phyloP scores from a whole-genome alignment of 2,888 invertebrate species.

The Julus scandinavius region DNA sequence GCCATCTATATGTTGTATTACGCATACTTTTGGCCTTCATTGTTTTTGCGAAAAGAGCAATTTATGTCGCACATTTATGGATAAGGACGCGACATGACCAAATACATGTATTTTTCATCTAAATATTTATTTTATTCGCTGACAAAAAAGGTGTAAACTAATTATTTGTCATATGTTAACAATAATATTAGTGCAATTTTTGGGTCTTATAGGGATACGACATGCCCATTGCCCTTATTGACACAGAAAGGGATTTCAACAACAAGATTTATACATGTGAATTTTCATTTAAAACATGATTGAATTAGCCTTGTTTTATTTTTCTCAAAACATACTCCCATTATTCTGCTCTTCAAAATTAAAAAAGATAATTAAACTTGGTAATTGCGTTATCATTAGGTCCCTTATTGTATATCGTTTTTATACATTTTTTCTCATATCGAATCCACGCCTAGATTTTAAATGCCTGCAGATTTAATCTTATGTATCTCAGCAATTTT shows the following conservation, averaged over 20 bases:
- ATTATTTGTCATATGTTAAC: not conserved
- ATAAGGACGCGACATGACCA: not conserved
- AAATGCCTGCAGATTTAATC: slow-evolving; percentile 8
- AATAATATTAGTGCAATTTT: no score
- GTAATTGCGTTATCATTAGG: slow-evolving; percentile 20
- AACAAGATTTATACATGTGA: no score
- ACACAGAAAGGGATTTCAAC: no score
- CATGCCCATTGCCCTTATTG: no score
- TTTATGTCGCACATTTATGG: not conserved
- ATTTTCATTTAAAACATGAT: no score
- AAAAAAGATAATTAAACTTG: not conserved
- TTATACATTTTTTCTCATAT: not conserved
- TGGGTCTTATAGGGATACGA: no score
- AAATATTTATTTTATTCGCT: not conserved
- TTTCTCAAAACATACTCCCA: not conserved
- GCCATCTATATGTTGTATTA: slow-evolving; percentile 29
- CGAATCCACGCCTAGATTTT: not conserved
- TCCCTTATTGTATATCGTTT: not conserved
- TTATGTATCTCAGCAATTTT: not conserved
- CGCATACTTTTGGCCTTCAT: slow-evolving; percentile 22
- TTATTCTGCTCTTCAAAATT: not conserved
- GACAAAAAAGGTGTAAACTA: not conserved
- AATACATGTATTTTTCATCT: not conserved
- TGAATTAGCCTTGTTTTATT: no score
- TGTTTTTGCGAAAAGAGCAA: not conserved